A percentile compares a stretch with the other conserved stretches of the same genome.
Conservation (phyloP, 35 echinoderm and acorn worm species). For the Apostichopus californicus region DNA sequence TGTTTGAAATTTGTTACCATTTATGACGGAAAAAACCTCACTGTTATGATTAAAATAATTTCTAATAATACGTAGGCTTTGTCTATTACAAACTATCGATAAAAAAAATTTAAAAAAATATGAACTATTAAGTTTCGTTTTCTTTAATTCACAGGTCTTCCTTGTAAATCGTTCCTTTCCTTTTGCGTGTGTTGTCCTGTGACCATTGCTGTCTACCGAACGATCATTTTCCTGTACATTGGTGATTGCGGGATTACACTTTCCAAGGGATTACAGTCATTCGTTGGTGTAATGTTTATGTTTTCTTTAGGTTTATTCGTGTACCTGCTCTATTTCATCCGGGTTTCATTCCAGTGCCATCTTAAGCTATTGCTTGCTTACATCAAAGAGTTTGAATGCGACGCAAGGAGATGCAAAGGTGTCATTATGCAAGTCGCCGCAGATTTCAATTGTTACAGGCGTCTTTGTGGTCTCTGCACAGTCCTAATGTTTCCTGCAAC, state of each 20-base stretch:
- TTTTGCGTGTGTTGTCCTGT: background rate
- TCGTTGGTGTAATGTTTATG: background rate
- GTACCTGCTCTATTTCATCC: background rate
- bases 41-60: too few species aligned
- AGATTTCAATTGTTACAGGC: constrained; percentile 13
- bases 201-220: background rate
- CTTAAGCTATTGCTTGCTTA: background rate
- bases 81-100: too few species aligned
- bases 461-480: background rate
- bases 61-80: too few species aligned
- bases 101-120: too few species aligned
- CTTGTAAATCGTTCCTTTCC: background rate
- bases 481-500: background rate
- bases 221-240: background rate
- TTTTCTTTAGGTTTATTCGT: background rate
- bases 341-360: background rate
- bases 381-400: background rate
- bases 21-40: too few species aligned
- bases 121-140: too few species aligned
- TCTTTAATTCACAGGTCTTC: background rate
- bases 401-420: background rate
- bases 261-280: background rate
- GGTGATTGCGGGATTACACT: background rate
- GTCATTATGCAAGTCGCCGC: background rate
- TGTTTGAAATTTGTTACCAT: too few species aligned